phyloP scores from a whole-genome alignment of 92 coral and sea anemone genomes.

The Palythoa grandis region DNA sequence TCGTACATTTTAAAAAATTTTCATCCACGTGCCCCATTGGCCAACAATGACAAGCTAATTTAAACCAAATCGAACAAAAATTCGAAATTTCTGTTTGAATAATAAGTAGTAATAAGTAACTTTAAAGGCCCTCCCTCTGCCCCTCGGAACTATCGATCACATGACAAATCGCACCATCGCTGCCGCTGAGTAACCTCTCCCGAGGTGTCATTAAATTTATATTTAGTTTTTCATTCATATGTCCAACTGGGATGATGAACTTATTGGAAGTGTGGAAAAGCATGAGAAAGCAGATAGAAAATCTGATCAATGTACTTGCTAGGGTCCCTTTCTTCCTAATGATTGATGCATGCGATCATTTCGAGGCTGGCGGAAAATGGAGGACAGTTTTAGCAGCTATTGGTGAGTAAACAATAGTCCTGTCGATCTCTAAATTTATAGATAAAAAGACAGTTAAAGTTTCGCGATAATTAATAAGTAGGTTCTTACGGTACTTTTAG shows the following conservation, averaged over 20 bases:
- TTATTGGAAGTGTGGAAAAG: constrained; percentile 20
- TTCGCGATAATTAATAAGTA: no score
- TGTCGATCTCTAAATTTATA: no score
- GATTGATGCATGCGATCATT: constrained; percentile 58
- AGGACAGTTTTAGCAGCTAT: constrained; percentile 58
- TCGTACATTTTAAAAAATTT: no score
- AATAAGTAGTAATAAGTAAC: no score
- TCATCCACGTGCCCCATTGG: no score
- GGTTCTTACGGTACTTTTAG: no score
- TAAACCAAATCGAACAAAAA: no score
- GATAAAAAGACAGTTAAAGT: no score
- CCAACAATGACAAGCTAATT: no score
- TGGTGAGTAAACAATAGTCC: constrained; percentile 43
- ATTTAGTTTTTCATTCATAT: background rate
- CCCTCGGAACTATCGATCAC: background rate
- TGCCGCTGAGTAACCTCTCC: background rate
- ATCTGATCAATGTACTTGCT: constrained; percentile 63
- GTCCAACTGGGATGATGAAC: background rate
- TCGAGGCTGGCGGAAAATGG: constrained; percentile 56
- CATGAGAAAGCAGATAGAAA: constrained; percentile 47
- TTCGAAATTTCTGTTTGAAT: no score
- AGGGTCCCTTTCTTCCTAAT: constrained; percentile 69
- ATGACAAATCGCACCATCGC: constrained; percentile 19
- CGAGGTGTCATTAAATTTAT: background rate
- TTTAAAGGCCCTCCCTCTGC: background rate